Evolutionary conservation across 2,797 vertebrate species (phyloP).

Genomic region (Emydoidea blandingii): DNA sequence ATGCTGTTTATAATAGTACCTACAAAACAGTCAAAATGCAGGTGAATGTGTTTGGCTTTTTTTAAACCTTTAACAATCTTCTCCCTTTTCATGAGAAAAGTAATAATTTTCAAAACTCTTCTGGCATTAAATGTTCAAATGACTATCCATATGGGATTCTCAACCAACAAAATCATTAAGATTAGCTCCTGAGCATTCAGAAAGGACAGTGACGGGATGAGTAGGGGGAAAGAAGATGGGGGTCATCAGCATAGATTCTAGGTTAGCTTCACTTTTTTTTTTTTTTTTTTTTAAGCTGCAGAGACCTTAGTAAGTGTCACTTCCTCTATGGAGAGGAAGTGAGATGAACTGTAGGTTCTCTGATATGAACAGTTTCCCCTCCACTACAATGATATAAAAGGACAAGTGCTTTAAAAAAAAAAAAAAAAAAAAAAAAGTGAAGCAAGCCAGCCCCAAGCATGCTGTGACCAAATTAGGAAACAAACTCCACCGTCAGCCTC

Average conservation of each 20-base stretch:
- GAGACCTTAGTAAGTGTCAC: constrained; percentile 61
- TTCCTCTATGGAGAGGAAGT: constrained; percentile 78
- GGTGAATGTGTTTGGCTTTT: background rate
- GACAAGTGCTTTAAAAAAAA: constrained; percentile 51
- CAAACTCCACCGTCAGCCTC: constrained; percentile 63
- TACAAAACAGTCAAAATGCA: background rate
- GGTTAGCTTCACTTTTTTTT: background rate
- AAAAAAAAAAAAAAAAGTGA: constrained; percentile 36
- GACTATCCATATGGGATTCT: background rate
- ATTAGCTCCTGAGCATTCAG: background rate
- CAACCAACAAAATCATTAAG: background rate
- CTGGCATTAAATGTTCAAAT: constrained; percentile 2
- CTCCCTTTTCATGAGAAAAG: background rate
- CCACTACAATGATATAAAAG: constrained; percentile 54
- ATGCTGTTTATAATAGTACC: background rate
- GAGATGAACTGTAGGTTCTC: constrained; percentile 64
- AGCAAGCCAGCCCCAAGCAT: constrained; percentile 70
- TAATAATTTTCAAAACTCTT: constrained; percentile 22
- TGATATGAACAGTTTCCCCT: constrained; percentile 77
- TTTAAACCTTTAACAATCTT: background rate
- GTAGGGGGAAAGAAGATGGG: background rate
- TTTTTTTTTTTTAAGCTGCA: background rate
- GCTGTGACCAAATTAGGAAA: constrained; percentile 86
- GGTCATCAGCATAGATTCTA: background rate
- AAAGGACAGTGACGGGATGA: background rate